Evolutionary conservation across 2,888 invertebrate species (phyloP).

Genomic region (Lydus trimaculatus): DNA sequence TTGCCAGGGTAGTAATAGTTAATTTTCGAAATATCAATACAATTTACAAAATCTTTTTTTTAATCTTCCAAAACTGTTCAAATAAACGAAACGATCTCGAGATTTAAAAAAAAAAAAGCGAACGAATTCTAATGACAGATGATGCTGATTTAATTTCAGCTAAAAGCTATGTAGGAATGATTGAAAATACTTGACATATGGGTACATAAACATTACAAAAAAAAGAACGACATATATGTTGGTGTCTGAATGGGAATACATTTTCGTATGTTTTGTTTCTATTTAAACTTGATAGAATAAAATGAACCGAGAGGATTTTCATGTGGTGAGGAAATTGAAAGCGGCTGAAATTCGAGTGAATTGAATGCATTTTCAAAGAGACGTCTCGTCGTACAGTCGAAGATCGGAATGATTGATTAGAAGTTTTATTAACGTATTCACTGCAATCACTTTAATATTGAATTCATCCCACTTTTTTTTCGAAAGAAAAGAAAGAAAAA

Average conservation of each 20-base stretch:
- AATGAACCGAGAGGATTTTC: slow-evolving; percentile 21
- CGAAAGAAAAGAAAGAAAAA: neutral
- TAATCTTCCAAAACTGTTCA: neutral
- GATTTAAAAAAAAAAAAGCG: neutral
- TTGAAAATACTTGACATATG: neutral
- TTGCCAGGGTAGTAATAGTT: no score
- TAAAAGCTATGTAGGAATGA: neutral
- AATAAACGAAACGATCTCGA: neutral
- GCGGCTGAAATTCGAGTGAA: slow-evolving; percentile 37
- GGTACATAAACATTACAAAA: neutral
- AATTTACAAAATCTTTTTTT: neutral
- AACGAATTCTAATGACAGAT: neutral
- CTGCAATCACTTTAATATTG: neutral
- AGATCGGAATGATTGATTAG: slow-evolving; percentile 46
- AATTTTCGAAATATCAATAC: no score
- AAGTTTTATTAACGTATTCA: slow-evolving; percentile 37
- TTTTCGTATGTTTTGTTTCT: slow-evolving; percentile 18
- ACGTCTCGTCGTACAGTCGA: slow-evolving; percentile 34
- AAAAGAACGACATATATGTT: neutral
- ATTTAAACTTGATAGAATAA: slow-evolving; percentile 17
- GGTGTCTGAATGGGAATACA: neutral
- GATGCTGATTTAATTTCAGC: neutral
- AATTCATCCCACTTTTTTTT: neutral
- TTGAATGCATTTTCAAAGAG: slow-evolving; percentile 41
- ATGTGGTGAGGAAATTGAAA: slow-evolving; percentile 38